Percentiles rank a stretch among this genome's conserved stretches.
These are phyloP conservation scores for Cephalopholis sonnerati DNA, from an alignment of 2,113 vertebrate species.

Conservation along the genomic window DNA sequence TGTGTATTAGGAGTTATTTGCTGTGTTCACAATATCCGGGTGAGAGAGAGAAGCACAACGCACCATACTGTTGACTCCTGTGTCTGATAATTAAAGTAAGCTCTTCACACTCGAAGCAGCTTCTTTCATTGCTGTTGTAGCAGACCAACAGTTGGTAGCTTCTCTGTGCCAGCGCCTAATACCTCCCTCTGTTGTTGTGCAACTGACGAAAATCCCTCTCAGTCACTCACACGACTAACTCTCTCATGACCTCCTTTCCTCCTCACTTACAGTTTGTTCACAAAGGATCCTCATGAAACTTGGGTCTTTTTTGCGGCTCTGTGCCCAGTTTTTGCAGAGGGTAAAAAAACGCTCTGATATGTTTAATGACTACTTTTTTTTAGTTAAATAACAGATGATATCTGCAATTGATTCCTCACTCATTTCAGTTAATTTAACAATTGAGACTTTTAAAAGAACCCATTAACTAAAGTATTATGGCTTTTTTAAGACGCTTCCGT, in stretches of 20 bases:
- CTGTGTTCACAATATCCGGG: slow-evolving; percentile 21
- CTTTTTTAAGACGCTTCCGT: slow-evolving; percentile 5
- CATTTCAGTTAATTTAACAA: slow-evolving; percentile 34
- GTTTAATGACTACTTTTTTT: neutral
- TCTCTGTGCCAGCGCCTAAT: slow-evolving; percentile 63
- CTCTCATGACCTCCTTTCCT: slow-evolving; percentile 76
- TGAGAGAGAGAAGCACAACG: slow-evolving; percentile 32
- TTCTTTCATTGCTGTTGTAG: slow-evolving; percentile 58
- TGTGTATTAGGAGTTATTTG: slow-evolving; percentile 42
- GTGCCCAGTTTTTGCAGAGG: neutral
- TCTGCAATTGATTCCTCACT: slow-evolving; percentile 8
- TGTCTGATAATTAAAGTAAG: slow-evolving; percentile 79
- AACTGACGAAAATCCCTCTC: slow-evolving; percentile 70
- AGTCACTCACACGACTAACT: slow-evolving; percentile 71
- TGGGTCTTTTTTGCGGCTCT: neutral
- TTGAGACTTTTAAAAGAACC: slow-evolving; percentile 17
- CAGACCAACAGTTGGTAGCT: slow-evolving; percentile 65
- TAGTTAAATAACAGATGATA: neutral
- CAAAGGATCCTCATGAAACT: slow-evolving; percentile 21
- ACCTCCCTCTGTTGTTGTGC: slow-evolving; percentile 69
- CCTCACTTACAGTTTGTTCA: slow-evolving; percentile 39
- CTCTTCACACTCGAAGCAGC: slow-evolving; percentile 64
- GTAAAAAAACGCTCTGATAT: neutral
- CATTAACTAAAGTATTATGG: slow-evolving; percentile 25
- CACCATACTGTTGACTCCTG: slow-evolving; percentile 61